Evolutionary conservation across 2,888 invertebrate genomes (phyloP), one percentile per base, ranked within the genome.

Genomic region (Allophyes oxyacanthae): DNA sequence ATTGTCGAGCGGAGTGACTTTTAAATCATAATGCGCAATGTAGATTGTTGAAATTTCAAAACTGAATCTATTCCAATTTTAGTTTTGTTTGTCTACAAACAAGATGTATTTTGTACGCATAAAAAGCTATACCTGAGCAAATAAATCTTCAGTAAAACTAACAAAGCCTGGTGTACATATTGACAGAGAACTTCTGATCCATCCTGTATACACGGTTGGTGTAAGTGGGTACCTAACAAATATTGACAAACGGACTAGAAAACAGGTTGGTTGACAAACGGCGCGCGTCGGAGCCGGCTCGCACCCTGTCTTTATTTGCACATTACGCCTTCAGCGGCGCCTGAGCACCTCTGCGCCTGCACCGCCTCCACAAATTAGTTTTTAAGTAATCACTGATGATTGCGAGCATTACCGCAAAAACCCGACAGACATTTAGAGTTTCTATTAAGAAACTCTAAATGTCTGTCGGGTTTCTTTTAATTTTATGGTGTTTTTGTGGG

Each of bases 261-360:
- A 63, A 63, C 71, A 57, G 68, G 65, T 71, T 63, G 62, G 64
- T 69, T 78, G 77, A 73, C 77, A 73, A 75, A 66, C 56, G 44
- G 60, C 57, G 63, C 25, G 53, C 56, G 52, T 50, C 36, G 40
- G n/a, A 28, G 63, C 62, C 76, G 79, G 37, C 62, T 38, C 57
- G 57, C 62, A 69, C 79, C 84, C 86, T 78, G 82, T 89, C 72
- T 84, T 91, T 91, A 91, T 90, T 87, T 88, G 86, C 85, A 82
- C 87, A 90, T 90, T 88, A 86, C 58, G 58, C 60, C 73, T 74
- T 64, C 54, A 72, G 53, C 68, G 75, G 77, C 81, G 79, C 77
- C 81, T 68, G 72, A 60, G 72, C 68, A 67, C 50, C 52, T 43
- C 30, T 34, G 66, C 64, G 53, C 53, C 20, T 4, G 20, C 20